Conservation (phyloP, 2,888 invertebrate species). For the Acanthosepion lycidas region DNA sequence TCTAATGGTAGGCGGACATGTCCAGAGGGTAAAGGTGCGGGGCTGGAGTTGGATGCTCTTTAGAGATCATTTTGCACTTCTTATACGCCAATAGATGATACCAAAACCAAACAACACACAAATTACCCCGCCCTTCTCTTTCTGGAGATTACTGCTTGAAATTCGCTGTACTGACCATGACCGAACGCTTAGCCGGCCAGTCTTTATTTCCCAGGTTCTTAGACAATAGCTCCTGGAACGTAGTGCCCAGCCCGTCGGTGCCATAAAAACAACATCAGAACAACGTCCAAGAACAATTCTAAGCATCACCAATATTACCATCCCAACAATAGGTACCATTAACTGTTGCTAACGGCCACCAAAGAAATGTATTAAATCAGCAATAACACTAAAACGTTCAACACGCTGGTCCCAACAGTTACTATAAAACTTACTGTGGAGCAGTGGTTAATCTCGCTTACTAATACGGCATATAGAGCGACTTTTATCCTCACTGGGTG, state of each 20-base stretch:
- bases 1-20: not conserved
- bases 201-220: not conserved
- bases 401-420: not conserved
- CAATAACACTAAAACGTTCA: not conserved
- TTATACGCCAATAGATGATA: not conserved
- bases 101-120: not conserved
- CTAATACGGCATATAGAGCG: not conserved
- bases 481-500: not conserved
- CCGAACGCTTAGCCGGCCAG: not conserved
- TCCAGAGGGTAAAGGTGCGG: not conserved
- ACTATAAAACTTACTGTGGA: too few species aligned
- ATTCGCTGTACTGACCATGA: not conserved
- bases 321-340: slow-evolving; percentile 33
- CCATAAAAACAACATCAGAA: not conserved
- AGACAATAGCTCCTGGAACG: not conserved
- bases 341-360: not conserved
- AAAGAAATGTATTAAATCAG: not conserved
- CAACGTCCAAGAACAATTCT: not conserved
- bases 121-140: not conserved
- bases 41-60: not conserved
- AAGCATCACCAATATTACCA: slow-evolving; percentile 11
- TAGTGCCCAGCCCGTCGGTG: not conserved
- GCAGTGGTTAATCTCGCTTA: too few species aligned
- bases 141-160: not conserved
- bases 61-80: not conserved